These are phyloP conservation scores for Dolomedes plantarius DNA, from an alignment of 2,888 invertebrate species.

Conservation along the genomic window DNA sequence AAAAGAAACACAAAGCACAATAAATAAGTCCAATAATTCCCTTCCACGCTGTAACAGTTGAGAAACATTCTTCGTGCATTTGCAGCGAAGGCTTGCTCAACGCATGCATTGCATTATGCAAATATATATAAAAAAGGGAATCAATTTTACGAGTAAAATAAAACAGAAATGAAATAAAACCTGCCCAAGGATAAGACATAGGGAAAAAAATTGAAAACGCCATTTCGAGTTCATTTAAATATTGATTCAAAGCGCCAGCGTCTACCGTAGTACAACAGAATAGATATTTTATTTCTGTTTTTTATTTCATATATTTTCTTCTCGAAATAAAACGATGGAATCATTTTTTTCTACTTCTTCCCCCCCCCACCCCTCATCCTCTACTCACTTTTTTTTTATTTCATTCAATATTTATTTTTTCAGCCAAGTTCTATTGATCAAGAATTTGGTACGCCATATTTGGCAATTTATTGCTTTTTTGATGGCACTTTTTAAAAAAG, in stretches of 20 bases:
- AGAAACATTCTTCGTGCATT: slow-evolving; percentile 32
- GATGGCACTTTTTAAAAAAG: slow-evolving; percentile 1
- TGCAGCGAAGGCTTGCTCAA: slow-evolving; percentile 4
- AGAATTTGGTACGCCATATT: slow-evolving; percentile 59
- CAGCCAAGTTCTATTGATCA: slow-evolving; percentile 60
- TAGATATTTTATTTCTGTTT: slow-evolving; percentile 70
- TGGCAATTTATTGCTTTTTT: slow-evolving; percentile 68
- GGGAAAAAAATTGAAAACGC: slow-evolving; percentile 71
- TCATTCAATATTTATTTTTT: slow-evolving; percentile 64
- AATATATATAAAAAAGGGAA: slow-evolving; percentile 66
- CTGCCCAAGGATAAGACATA: slow-evolving; percentile 69
- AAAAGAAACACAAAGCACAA: slow-evolving; percentile 23
- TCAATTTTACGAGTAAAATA: slow-evolving; percentile 70
- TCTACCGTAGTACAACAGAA: slow-evolving; percentile 56
- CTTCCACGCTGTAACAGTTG: slow-evolving; percentile 22
- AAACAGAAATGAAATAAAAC: slow-evolving; percentile 70
- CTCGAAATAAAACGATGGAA: slow-evolving; percentile 71
- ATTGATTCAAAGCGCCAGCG: slow-evolving; percentile 68
- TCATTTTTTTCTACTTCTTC: slow-evolving; percentile 42
- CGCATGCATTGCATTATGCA: slow-evolving; percentile 64
- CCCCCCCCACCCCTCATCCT: slow-evolving; percentile 7
- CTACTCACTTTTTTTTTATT: slow-evolving; percentile 40
- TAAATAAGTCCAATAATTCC: slow-evolving; percentile 46
- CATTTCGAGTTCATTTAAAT: slow-evolving; percentile 72
- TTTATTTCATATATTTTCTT: slow-evolving; percentile 70